Percentiles rank a stretch among this genome's conserved stretches.
phyloP scores from a whole-genome alignment of 2,113 vertebrate genomes.

The Nicator chloris region DNA sequence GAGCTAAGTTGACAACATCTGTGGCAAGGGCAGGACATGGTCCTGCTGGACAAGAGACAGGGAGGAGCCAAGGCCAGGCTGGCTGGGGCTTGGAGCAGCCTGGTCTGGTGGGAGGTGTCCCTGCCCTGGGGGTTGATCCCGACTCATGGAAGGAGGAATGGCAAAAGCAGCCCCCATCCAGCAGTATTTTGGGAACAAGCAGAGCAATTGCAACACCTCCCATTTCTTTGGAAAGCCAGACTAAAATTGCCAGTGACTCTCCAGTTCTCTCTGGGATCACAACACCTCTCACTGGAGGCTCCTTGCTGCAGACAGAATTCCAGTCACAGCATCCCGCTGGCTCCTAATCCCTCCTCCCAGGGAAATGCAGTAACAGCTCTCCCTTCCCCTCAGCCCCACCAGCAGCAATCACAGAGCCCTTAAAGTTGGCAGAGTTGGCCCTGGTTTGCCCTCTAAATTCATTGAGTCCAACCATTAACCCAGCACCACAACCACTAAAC shows the following conservation, averaged over 20 bases:
- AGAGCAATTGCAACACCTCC: background rate
- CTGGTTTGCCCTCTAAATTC: too few relatives aligned
- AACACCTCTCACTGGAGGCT: background rate
- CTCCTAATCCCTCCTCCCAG: background rate
- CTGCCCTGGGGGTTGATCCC: background rate
- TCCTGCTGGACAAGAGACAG: background rate
- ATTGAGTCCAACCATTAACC: background rate
- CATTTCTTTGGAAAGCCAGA: background rate
- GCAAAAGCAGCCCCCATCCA: background rate
- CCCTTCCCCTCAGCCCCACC: background rate
- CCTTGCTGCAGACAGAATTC: background rate
- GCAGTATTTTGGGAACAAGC: background rate
- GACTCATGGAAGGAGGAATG: background rate
- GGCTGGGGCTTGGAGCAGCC: background rate
- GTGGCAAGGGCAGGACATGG: background rate
- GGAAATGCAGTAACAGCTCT: background rate
- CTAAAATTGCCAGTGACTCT: background rate
- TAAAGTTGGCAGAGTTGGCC: background rate
- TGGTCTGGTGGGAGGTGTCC: background rate
- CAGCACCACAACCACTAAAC: background rate
- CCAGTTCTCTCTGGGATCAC: background rate
- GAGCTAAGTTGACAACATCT: background rate
- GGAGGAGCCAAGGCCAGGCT: background rate
- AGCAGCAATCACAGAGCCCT: background rate
- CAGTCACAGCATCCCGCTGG: background rate